These are phyloP conservation scores for Atherix ibis DNA, from an alignment of 2,888 invertebrate genomes.

Conservation along the genomic window DNA sequence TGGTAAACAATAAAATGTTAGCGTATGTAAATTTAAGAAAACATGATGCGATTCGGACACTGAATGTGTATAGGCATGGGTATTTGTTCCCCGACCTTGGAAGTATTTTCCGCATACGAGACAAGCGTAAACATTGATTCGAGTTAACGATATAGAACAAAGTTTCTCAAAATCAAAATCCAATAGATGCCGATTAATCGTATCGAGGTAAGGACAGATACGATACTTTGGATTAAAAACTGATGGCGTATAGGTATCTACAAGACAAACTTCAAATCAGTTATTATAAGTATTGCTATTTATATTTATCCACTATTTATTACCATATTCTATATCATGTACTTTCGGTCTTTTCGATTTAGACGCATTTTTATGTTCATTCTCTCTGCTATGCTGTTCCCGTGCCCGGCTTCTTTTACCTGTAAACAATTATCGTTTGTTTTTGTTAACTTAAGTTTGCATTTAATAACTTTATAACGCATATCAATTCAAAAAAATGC, in stretches of 20 bases:
- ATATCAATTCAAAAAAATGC: too few species aligned
- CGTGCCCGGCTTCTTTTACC: too few species aligned
- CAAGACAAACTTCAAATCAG: background rate
- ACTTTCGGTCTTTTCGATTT: too few species aligned
- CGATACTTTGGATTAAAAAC: slow-evolving; percentile 36
- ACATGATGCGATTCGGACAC: slow-evolving; percentile 97
- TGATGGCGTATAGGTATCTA: slow-evolving; percentile 23
- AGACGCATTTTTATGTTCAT: too few species aligned
- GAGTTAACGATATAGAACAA: slow-evolving; percentile 92
- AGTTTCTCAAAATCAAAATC: slow-evolving; percentile 99
- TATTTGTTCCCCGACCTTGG: slow-evolving; percentile 89
- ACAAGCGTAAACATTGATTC: slow-evolving; percentile 99
- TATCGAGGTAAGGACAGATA: slow-evolving; percentile 92
- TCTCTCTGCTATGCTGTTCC: too few species aligned
- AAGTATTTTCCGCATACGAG: slow-evolving; percentile 99
- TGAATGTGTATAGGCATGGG: slow-evolving; percentile 98
- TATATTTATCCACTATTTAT: too few species aligned
- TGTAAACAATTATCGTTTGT: too few species aligned
- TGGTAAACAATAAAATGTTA: slow-evolving; percentile 96
- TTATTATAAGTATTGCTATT: too few species aligned
- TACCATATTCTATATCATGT: too few species aligned
- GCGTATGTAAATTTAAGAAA: slow-evolving; percentile 86
- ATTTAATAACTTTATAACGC: too few species aligned
- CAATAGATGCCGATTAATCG: slow-evolving; percentile 88
- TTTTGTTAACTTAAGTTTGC: too few species aligned